Base-by-base conservation (phyloP, 2,797 vertebrate species). In the Hydrolagus colliei region DNA sequence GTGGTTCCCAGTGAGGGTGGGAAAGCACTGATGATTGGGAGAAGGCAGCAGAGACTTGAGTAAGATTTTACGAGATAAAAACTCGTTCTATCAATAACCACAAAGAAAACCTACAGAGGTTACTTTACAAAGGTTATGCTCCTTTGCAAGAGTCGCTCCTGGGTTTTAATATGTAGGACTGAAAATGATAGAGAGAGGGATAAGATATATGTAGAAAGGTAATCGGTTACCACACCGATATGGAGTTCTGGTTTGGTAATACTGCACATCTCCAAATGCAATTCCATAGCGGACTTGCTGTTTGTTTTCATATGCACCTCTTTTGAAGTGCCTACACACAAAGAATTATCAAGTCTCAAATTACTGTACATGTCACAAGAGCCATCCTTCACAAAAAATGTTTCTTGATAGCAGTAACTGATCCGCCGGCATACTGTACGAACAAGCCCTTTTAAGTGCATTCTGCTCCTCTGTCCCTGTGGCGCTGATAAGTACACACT, bases 331-430 rank as follows among this genome's bases (percentile, higher is more conserved):
- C 63, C 14, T 65, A 68, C 10, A 32, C 65, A 84, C 79, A 84
- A 84, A 84, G 79, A 35, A 68, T 35, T 22, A 82, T 67, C 78
- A 82, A 92, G 90, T 88, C 87, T 92, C 89, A 85, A 88, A 88
- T 90, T 91, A 89, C 90, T 87, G 79, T 87, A 89, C 91, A 91
- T 92, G 88, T 92, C 89, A 89, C 80, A 16, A 78, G 87, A 88
- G 88, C 87, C 91, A 89, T 88, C 90, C 91, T 86, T 89, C 88
- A 91, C n/a, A 10, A 87, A 88, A 88, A 88, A 77, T 88, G 90
- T 90, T 88, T 88, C 91, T 89, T 90, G 89, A 91, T 90, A 89
- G 87, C 87, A 89, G 87, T 87, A 90, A 91, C 87, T 87, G 88
- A 90, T 91, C 89, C 18, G 10, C 35, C 10, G 75, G 86, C 76